Evolutionary conservation across 2,797 vertebrate species (phyloP).

Genomic region (Periparus ater): DNA sequence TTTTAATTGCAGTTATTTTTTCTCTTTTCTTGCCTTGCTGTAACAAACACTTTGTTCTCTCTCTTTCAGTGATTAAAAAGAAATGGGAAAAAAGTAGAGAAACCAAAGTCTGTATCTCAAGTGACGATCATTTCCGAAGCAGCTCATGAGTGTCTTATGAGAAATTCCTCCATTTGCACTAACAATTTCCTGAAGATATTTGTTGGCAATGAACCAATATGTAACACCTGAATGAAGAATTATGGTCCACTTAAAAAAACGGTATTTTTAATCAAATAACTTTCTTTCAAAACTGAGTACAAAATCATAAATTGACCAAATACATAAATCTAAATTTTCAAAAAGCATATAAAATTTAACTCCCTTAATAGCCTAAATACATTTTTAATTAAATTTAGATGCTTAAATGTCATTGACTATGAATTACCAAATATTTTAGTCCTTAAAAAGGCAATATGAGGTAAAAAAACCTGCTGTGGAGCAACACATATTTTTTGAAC

Average conservation of each 20-base stretch:
- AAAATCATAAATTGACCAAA: not conserved
- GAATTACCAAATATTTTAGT: not conserved
- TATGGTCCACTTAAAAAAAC: not conserved
- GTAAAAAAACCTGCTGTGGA: not conserved
- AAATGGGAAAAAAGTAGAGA: not conserved
- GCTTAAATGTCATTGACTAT: not conserved
- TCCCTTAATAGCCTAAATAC: not conserved
- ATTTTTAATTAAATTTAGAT: not conserved
- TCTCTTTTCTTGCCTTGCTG: not conserved
- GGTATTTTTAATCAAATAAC: not conserved
- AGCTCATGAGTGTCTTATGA: not conserved
- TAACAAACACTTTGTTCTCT: not conserved
- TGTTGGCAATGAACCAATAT: not conserved
- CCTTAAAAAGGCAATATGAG: not conserved
- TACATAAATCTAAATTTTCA: not conserved
- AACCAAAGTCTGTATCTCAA: not conserved
- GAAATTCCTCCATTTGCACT: not conserved
- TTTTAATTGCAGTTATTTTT: not conserved
- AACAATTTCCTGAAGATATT: not conserved
- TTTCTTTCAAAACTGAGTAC: not conserved
- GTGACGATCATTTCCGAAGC: not conserved
- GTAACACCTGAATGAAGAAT: not conserved
- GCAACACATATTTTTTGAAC: not conserved
- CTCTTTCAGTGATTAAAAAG: not conserved
- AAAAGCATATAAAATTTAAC: not conserved